A percentile compares a stretch with the other conserved stretches of the same genome.
phyloP scores from a whole-genome alignment of 2,113 vertebrate species.

The Synchiropus splendidus region DNA sequence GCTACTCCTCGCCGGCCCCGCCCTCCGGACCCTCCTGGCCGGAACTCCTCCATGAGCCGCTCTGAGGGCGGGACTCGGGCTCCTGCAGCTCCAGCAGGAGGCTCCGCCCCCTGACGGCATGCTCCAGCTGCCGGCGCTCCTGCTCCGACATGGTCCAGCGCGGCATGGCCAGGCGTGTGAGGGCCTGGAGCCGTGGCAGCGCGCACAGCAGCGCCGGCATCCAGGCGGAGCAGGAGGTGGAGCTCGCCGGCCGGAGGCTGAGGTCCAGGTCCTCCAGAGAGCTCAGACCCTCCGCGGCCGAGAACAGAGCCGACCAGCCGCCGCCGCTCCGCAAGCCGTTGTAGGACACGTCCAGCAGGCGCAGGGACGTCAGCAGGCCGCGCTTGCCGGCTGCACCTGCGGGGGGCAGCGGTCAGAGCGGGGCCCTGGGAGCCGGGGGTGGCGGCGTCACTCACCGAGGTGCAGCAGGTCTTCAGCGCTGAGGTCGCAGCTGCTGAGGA shows the following conservation, averaged over 20 bases:
- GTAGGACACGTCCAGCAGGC: conserved; percentile 74
- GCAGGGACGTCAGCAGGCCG: conserved; percentile 62
- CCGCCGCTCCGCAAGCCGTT: conserved; percentile 61
- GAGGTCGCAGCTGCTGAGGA: conserved; percentile 84
- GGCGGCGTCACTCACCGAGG: conserved; percentile 61
- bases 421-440: too few relatives aligned
- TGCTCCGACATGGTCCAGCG: conserved; percentile 61
- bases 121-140: conserved; percentile 57
- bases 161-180: conserved; percentile 67
- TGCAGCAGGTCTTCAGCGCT: conserved; percentile 67
- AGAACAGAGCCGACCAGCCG: conserved; percentile 70
- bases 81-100: conserved; percentile 59
- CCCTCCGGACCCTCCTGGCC: conserved; percentile 20
- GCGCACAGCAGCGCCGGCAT: conserved; percentile 62
- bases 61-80: too few relatives aligned
- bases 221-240: conserved; percentile 61
- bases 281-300: conserved; percentile 55
- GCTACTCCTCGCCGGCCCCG: too few relatives aligned
- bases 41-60: too few relatives aligned
- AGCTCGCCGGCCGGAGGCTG: conserved; percentile 65
- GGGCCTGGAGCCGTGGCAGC: conserved; percentile 53
- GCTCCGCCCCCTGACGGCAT: conserved; percentile 50
- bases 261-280: conserved; percentile 72
- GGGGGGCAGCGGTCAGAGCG: background rate
- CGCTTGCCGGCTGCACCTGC: conserved; percentile 54